Conservation (phyloP, 1,140 invertebrate species). For the Hyles euphorbiae region DNA sequence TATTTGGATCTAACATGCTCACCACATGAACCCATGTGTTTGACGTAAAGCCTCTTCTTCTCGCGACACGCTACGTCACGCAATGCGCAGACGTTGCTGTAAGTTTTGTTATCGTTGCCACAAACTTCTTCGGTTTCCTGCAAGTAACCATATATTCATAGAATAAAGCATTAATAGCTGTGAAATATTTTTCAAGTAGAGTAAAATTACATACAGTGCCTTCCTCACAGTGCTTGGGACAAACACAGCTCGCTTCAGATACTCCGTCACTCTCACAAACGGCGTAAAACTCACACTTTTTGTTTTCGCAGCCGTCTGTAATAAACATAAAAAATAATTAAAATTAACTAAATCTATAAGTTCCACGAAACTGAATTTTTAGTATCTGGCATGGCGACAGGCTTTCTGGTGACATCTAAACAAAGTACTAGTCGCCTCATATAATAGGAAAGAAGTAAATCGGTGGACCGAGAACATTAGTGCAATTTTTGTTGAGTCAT, state of each 20-base stretch:
- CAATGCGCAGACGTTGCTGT: conserved; percentile 90
- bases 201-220: conserved; percentile 76
- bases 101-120: conserved; percentile 91
- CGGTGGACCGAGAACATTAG: too few species aligned
- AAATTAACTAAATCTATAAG: not conserved
- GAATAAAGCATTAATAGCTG: not conserved
- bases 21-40: conserved; percentile 91
- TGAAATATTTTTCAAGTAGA: not conserved
- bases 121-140: conserved; percentile 81
- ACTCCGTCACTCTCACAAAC: conserved; percentile 86
- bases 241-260: conserved; percentile 87
- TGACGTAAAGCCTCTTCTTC: conserved; percentile 74
- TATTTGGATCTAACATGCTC: conserved; percentile 49
- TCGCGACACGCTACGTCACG: conserved; percentile 88
- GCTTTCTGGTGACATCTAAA: too few species aligned
- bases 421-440: too few species aligned
- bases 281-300: conserved; percentile 90
- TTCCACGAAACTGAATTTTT: not conserved
- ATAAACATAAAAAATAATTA: conserved; percentile 27
- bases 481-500: too few species aligned
- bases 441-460: too few species aligned
- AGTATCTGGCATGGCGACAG: too few species aligned
- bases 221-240: conserved; percentile 84
- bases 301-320: conserved; percentile 92
- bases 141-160: conserved; percentile 24